Evolutionary conservation across 2,797 vertebrate species (phyloP).

Genomic region (Argya squamiceps): DNA sequence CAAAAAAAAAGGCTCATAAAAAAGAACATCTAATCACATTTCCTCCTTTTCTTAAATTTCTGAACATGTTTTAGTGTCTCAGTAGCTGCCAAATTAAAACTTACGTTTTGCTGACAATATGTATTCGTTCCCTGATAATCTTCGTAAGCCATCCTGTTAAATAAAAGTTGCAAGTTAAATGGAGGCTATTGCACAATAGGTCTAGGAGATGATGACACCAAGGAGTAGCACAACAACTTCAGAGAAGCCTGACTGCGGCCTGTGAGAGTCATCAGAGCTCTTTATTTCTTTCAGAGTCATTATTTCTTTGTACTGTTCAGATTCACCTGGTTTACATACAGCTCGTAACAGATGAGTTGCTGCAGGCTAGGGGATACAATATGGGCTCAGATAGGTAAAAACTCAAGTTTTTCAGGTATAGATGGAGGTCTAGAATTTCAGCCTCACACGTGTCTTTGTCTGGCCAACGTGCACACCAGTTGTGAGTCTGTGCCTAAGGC

Average conservation of each 20-base stretch:
- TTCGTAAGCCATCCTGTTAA: constrained; percentile 91
- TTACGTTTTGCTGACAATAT: constrained; percentile 92
- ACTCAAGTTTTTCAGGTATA: background rate
- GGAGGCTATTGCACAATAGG: background rate
- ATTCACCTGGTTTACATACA: background rate
- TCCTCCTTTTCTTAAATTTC: background rate
- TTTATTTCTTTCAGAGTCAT: no score
- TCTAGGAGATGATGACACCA: background rate
- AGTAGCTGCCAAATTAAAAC: constrained; percentile 45
- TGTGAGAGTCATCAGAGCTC: background rate
- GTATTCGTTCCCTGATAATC: constrained; percentile 93
- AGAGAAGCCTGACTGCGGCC: background rate
- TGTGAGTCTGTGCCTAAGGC: background rate
- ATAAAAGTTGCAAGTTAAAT: constrained; percentile 29
- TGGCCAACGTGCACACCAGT: background rate
- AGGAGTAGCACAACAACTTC: background rate
- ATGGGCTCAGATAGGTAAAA: background rate
- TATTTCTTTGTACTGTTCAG: background rate
- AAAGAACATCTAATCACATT: background rate
- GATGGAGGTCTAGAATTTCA: background rate
- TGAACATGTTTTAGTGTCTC: background rate
- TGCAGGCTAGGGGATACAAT: background rate
- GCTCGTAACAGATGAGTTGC: background rate
- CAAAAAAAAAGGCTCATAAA: background rate
- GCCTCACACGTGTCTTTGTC: background rate